phyloP scores from a whole-genome alignment of 2,113 vertebrate species.

The Anguilla rostrata region DNA sequence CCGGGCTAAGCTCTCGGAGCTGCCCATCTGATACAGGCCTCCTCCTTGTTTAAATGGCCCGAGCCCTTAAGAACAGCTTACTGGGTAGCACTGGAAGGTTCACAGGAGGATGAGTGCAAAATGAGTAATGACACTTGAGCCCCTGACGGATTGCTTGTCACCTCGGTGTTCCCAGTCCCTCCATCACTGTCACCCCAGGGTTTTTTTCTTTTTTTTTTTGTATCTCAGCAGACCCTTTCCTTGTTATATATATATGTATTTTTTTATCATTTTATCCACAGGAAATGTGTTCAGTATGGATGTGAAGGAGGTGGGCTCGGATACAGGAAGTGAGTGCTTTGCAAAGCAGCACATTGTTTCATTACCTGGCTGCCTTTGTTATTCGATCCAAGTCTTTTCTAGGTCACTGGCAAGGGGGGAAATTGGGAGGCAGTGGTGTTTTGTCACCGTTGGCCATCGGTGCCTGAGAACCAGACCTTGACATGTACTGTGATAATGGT shows the following conservation, averaged over 20 bases:
- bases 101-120: slow-evolving; percentile 64
- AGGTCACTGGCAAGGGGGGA: background rate
- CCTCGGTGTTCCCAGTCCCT: slow-evolving; percentile 47
- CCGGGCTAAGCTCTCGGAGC: slow-evolving; percentile 10
- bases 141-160: slow-evolving; percentile 71
- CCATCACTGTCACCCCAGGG: slow-evolving; percentile 59
- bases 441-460: background rate
- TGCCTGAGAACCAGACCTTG: too few species aligned
- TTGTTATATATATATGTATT: slow-evolving; percentile 11
- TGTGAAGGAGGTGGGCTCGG: background rate
- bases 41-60: slow-evolving; percentile 5
- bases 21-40: background rate
- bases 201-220: background rate
- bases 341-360: background rate
- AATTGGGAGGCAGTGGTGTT: background rate
- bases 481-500: too few species aligned
- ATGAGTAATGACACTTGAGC: slow-evolving; percentile 70
- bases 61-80: slow-evolving; percentile 23
- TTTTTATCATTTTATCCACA: slow-evolving; percentile 29
- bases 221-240: background rate
- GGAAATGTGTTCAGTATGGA: background rate
- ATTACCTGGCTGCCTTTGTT: background rate
- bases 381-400: background rate
- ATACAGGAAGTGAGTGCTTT: background rate
- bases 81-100: slow-evolving; percentile 41